Conservation (phyloP, 2,113 vertebrate genomes). For the Pterocles orientalis region DNA sequence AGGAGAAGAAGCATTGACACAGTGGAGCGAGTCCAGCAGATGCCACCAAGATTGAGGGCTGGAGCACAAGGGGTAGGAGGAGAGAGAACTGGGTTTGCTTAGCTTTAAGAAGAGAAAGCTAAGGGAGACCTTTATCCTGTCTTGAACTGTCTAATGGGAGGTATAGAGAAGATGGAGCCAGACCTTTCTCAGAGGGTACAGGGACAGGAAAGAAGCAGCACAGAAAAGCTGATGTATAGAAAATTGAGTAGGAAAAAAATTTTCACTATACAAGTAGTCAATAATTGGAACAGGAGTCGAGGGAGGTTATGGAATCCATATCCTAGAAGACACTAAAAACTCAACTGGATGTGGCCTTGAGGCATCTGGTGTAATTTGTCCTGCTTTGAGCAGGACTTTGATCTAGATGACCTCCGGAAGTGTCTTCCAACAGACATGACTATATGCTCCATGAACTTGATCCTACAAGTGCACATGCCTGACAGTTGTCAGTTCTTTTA, state of each 20-base stretch:
- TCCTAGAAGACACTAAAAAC: background rate
- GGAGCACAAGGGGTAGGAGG: background rate
- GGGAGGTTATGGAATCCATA: background rate
- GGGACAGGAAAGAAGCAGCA: background rate
- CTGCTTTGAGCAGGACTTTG: background rate
- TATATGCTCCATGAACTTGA: background rate
- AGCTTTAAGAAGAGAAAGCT: background rate
- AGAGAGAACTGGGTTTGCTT: background rate
- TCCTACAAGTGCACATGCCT: background rate
- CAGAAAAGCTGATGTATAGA: background rate
- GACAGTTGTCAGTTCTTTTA: background rate
- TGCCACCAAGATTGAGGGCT: background rate
- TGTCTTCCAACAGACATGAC: background rate
- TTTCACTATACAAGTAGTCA: background rate
- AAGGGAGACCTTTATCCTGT: background rate
- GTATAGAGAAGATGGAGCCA: background rate
- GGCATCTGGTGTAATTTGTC: background rate
- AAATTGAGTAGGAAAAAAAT: background rate
- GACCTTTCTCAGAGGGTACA: background rate
- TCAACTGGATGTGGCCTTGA: background rate
- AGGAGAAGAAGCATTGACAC: background rate
- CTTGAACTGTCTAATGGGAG: background rate
- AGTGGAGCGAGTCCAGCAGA: background rate
- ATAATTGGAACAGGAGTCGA: background rate
- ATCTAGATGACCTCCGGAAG: background rate